Evolutionary conservation across 1,140 invertebrate species (phyloP), one percentile per base, ranked within the genome.

Genomic region (Solenopsis invicta): DNA sequence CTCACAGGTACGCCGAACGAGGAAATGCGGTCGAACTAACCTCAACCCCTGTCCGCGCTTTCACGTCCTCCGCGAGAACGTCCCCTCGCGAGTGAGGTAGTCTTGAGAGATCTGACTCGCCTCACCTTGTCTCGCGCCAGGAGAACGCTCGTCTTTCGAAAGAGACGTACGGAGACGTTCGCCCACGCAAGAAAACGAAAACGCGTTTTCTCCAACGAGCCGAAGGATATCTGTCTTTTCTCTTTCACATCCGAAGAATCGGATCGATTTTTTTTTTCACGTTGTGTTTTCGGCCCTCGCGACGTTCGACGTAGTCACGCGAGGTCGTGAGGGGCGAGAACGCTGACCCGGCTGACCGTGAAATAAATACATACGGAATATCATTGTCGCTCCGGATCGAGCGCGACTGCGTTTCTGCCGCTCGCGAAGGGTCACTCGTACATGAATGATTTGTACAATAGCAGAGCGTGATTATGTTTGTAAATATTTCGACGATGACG

Each of bases 1-100:
- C 95, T 98, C 67, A 98, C 97, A 91, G 97, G 97, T 97, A 96
- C n/a, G 59, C n/a, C 29, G 29, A 41, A 41, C 41, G 41, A 29
- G 29, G 29, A 10, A 10, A 56, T 9, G n/a, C 54, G 54, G 41
- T 41, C 21, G 2, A 69, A 0, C n/a, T 67, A 34, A 59, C 82
- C 21, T 61, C 54, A 54, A 66, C 13, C 54, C n/a, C 54, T 2
- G 2, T 56, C 41, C n/a, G 18, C 8, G 21, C 45, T 34, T 4
- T 6, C 37, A 29, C 21, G 21, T 45, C 54, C 54, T 56, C 54
- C 0, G 0, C 52, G n/a, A n/a, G 9, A 56, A 21, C 54, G 2
- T 8, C 9, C 21, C n/a, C n/a, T 21, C n/a, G 29, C 9, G 54
- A n/a, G 3, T 8, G 54, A 56, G 8, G 29, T 29, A 29, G 29